A percentile compares a stretch with the other conserved stretches of the same genome.
Conservation (phyloP, 2,797 vertebrate genomes). For the Sebastiscus tertius region DNA sequence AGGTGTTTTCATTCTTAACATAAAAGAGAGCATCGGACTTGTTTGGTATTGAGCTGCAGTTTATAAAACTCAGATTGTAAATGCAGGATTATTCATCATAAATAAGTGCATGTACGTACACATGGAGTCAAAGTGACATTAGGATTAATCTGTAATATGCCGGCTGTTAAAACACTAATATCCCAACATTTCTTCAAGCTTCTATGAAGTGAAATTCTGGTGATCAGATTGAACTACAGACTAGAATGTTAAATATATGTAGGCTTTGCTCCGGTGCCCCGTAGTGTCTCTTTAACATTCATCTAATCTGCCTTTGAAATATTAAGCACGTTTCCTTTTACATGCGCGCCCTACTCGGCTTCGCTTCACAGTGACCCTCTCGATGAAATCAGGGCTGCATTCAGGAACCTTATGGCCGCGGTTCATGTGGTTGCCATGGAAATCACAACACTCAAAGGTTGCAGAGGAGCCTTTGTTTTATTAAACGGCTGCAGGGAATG, state of each 20-base stretch:
- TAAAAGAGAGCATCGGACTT: too few species aligned
- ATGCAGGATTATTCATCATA: background rate
- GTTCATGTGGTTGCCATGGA: constrained; percentile 78
- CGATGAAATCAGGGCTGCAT: constrained; percentile 48
- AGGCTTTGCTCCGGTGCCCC: background rate
- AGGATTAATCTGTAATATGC: background rate
- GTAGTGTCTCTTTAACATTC: background rate
- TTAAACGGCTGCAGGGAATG: constrained; percentile 66
- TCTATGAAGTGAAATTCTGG: background rate
- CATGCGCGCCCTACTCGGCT: constrained; percentile 12
- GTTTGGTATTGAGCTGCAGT: too few species aligned
- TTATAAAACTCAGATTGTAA: background rate
- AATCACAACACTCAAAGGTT: constrained; percentile 68
- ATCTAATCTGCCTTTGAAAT: constrained; percentile 26
- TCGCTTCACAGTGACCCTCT: constrained; percentile 37
- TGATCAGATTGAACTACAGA: background rate
- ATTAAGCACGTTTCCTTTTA: background rate
- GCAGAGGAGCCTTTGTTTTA: constrained; percentile 69
- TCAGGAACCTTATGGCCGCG: constrained; percentile 48
- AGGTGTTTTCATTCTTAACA: too few species aligned
- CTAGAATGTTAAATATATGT: background rate
- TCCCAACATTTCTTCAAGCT: background rate
- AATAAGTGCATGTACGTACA: background rate
- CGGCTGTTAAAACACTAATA: background rate
- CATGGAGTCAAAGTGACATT: background rate